Evolutionary conservation across 2,797 vertebrate genomes (phyloP).

Genomic region (Alca torda): DNA sequence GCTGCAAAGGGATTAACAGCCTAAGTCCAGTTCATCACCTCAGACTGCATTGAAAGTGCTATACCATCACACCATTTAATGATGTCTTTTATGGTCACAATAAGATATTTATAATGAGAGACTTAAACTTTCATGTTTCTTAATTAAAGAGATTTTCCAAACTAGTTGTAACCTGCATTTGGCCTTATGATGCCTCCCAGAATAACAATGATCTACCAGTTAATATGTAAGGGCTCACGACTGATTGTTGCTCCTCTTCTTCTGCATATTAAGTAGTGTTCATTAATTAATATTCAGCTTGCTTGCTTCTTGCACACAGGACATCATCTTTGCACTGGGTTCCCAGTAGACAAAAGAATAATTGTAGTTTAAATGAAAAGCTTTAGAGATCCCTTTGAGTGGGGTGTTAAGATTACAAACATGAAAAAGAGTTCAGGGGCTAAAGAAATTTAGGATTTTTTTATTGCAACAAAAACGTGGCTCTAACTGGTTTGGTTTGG

Average conservation of each 20-base stretch:
- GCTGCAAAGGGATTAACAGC: background rate
- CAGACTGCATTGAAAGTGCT: constrained; percentile 39
- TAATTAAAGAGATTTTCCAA: constrained; percentile 75
- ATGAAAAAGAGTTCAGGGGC: constrained; percentile 31
- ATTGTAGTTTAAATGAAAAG: constrained; percentile 78
- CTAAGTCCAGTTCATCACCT: constrained; percentile 19
- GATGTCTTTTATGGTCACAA: constrained; percentile 67
- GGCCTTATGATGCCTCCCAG: constrained; percentile 71
- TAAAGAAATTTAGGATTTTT: constrained; percentile 7
- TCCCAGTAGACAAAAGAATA: constrained; percentile 75
- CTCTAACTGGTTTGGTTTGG: background rate
- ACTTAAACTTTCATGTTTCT: constrained; percentile 75
- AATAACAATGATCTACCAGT: constrained; percentile 74
- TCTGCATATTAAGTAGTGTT: constrained; percentile 71
- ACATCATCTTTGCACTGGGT: constrained; percentile 73
- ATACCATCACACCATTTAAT: constrained; percentile 49
- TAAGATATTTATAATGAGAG: constrained; percentile 70
- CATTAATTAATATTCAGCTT: constrained; percentile 73
- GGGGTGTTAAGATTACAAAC: constrained; percentile 59
- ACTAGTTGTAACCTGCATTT: constrained; percentile 73
- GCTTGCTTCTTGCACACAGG: constrained; percentile 71
- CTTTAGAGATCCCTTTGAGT: constrained; percentile 71
- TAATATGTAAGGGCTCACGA: constrained; percentile 66
- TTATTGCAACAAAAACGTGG: background rate
- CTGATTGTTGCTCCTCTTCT: constrained; percentile 74